phyloP scores from a whole-genome alignment of 2,797 vertebrate species.

The Momotus momota region DNA sequence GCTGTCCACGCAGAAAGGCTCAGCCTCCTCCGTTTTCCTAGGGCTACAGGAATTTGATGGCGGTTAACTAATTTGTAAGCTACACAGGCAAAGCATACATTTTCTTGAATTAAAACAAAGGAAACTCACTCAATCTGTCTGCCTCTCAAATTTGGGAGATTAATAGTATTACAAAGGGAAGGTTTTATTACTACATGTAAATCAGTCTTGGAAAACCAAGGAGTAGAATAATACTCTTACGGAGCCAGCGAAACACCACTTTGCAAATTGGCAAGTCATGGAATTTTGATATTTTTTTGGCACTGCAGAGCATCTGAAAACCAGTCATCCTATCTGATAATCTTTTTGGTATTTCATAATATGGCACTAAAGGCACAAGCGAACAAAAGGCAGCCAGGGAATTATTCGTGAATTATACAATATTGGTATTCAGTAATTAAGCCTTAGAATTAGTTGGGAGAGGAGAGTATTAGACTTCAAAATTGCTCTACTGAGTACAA shows the following conservation, averaged over 20 bases:
- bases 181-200: constrained; percentile 23
- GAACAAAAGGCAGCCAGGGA: constrained; percentile 67
- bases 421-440: constrained; percentile 68
- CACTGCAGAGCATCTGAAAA: constrained; percentile 17
- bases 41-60: not conserved
- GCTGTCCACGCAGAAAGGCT: not conserved
- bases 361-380: not conserved
- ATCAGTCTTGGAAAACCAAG: constrained; percentile 15
- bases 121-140: not conserved
- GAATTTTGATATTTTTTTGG: constrained; percentile 17
- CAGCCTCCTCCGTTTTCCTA: rapidly evolving
- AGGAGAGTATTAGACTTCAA: constrained; percentile 53
- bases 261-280: not conserved
- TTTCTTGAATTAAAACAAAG: constrained; percentile 19
- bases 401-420: constrained; percentile 67
- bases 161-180: not conserved
- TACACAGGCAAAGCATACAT: not conserved
- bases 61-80: not conserved
- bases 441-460: constrained; percentile 62
- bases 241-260: not conserved
- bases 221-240: not conserved
- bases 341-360: constrained; percentile 26
- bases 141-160: constrained; percentile 7
- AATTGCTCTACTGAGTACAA: constrained; percentile 66
- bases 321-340: constrained; percentile 1